Conservation (phyloP, 2,797 vertebrate genomes). For the Gallinago solitaria region DNA sequence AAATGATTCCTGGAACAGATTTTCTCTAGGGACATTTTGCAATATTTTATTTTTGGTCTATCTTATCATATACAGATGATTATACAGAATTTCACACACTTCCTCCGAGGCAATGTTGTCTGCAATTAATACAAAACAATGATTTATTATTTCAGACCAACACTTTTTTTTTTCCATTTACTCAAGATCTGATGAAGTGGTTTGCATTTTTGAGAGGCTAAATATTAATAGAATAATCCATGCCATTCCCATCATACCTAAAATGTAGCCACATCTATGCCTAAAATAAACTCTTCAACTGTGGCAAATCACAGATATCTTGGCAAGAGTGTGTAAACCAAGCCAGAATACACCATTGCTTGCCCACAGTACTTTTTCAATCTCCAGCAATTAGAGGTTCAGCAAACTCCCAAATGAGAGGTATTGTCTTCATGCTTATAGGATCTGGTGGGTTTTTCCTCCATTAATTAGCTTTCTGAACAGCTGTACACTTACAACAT, state of each 20-base stretch:
- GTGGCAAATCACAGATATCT: neutral
- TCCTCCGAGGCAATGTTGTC: neutral
- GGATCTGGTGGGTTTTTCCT: neutral
- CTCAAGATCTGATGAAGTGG: neutral
- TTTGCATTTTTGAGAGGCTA: neutral
- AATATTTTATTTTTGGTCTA: neutral
- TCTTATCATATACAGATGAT: neutral
- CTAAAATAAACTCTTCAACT: neutral
- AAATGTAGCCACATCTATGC: neutral
- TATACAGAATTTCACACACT: neutral
- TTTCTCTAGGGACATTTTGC: neutral
- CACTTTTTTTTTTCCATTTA: neutral
- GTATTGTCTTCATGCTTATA: neutral
- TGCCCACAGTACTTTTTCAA: neutral
- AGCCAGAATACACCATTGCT: neutral
- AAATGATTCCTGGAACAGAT: neutral
- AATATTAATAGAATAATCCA: neutral
- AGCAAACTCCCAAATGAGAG: neutral
- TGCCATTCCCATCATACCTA: neutral
- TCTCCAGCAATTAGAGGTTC: neutral
- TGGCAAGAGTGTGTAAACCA: neutral
- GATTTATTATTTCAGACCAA: neutral
- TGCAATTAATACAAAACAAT: neutral
- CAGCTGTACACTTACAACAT: neutral
- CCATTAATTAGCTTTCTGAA: neutral